These are phyloP conservation scores for Dorcus hopei DNA, from an alignment of 2,888 invertebrate species.

Conservation along the genomic window DNA sequence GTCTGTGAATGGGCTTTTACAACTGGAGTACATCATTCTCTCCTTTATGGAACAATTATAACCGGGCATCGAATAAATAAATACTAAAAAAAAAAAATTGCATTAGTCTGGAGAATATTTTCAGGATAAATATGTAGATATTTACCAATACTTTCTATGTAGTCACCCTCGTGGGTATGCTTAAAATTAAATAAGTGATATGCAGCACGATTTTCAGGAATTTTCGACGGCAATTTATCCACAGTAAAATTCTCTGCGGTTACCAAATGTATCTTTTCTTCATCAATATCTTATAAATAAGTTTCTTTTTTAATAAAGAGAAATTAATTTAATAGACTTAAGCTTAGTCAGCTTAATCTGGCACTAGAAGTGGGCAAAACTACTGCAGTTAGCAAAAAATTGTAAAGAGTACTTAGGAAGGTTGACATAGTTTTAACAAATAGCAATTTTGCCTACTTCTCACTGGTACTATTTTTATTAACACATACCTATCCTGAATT, in stretches of 20 bases:
- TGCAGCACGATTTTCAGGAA: constrained; percentile 82
- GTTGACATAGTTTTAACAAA: too few species aligned
- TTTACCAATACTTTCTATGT: constrained; percentile 77
- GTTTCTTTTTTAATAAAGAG: neutral
- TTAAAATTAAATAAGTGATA: constrained; percentile 91
- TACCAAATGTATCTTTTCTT: constrained; percentile 84
- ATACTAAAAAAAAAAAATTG: constrained; percentile 62
- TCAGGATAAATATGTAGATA: constrained; percentile 6
- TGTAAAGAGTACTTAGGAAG: too few species aligned
- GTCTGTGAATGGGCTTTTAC: constrained; percentile 88
- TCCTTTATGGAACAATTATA: constrained; percentile 95
- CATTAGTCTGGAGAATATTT: too few species aligned
- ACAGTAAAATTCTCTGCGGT: constrained; percentile 67
- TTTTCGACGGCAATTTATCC: constrained; percentile 67
- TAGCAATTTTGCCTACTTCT: too few species aligned
- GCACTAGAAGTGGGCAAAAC: too few species aligned
- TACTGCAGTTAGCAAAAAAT: too few species aligned
- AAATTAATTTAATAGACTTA: neutral
- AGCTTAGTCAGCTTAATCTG: neutral
- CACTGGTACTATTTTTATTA: neutral
- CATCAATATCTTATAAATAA: constrained; percentile 65
- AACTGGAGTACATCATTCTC: constrained; percentile 97
- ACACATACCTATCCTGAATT: constrained; percentile 72
- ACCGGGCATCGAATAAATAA: constrained; percentile 98
- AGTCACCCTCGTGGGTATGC: constrained; percentile 92